phyloP scores from a whole-genome alignment of 2,113 vertebrate species.

The Chrysochloris asiatica region DNA sequence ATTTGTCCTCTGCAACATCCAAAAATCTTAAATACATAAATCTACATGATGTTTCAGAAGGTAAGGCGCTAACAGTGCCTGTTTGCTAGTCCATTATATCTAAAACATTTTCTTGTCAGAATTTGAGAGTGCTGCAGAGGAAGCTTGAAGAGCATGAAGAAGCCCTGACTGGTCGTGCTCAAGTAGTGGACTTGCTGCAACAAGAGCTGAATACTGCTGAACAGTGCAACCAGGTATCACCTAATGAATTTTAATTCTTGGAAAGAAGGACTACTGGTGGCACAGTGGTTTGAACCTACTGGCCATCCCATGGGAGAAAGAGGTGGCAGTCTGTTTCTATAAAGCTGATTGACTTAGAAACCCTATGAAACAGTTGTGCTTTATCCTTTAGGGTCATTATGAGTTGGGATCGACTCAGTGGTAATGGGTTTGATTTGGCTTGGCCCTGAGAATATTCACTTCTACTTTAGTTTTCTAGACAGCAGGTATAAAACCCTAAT shows the following conservation, averaged over 20 bases:
- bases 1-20: neutral
- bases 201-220: slow-evolving; percentile 89
- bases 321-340: neutral
- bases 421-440: neutral
- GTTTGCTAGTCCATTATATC: neutral
- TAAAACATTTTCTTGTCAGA: slow-evolving; percentile 80
- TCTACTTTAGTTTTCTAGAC: neutral
- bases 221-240: slow-evolving; percentile 91
- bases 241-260: rapidly evolving
- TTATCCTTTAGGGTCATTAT: neutral
- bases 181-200: slow-evolving; percentile 92
- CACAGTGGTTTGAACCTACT: neutral
- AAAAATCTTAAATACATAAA: neutral
- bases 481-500: neutral
- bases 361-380: neutral
- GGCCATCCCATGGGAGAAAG: neutral
- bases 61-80: neutral
- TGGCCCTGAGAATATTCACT: neutral
- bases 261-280: neutral
- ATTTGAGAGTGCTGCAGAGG: slow-evolving; percentile 84
- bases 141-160: slow-evolving; percentile 91
- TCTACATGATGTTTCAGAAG: slow-evolving; percentile 10
- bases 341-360: neutral
- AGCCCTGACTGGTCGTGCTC: slow-evolving; percentile 86
- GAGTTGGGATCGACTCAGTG: neutral